A percentile compares a stretch with the other conserved stretches of the same genome.
These are phyloP conservation scores for Perca fluviatilis DNA, from an alignment of 2,113 vertebrate genomes.

Conservation along the genomic window DNA sequence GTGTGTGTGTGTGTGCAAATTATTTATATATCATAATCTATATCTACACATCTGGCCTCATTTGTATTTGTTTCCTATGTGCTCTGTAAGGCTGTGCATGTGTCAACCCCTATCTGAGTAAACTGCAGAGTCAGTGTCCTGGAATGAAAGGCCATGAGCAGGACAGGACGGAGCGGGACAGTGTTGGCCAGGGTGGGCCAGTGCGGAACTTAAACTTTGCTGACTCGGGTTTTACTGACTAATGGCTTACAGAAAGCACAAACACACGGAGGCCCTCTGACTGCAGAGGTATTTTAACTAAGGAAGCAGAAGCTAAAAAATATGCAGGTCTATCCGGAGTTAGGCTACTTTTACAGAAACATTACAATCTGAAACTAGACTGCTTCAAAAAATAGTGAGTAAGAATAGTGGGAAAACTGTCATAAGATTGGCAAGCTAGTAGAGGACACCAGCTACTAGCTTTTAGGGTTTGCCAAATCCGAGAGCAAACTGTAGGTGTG, in stretches of 20 bases:
- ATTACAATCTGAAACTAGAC: slow-evolving; percentile 11
- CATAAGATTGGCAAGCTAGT: neutral
- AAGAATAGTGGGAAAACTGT: neutral
- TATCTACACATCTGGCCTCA: neutral
- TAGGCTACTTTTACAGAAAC: neutral
- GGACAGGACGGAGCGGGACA: slow-evolving; percentile 57
- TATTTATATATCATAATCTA: neutral
- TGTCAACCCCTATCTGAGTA: slow-evolving; percentile 35
- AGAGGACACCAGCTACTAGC: neutral
- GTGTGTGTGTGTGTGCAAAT: neutral
- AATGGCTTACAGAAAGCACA: slow-evolving; percentile 58
- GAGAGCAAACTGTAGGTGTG: slow-evolving; percentile 36
- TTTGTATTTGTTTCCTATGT: neutral
- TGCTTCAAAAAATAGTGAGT: neutral
- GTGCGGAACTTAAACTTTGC: slow-evolving; percentile 74
- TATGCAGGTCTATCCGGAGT: slow-evolving; percentile 9
- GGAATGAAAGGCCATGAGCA: slow-evolving; percentile 63
- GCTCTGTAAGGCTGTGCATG: slow-evolving; percentile 8
- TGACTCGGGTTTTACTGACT: slow-evolving; percentile 72
- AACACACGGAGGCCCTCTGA: slow-evolving; percentile 32
- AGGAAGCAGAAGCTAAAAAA: slow-evolving; percentile 5
- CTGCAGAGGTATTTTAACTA: slow-evolving; percentile 25
- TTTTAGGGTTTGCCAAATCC: slow-evolving; percentile 19
- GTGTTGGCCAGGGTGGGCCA: slow-evolving; percentile 43
- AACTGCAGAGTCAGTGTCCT: slow-evolving; percentile 78